Conservation (phyloP, 2,113 vertebrate species). For the Neodon shergylaensis region DNA sequence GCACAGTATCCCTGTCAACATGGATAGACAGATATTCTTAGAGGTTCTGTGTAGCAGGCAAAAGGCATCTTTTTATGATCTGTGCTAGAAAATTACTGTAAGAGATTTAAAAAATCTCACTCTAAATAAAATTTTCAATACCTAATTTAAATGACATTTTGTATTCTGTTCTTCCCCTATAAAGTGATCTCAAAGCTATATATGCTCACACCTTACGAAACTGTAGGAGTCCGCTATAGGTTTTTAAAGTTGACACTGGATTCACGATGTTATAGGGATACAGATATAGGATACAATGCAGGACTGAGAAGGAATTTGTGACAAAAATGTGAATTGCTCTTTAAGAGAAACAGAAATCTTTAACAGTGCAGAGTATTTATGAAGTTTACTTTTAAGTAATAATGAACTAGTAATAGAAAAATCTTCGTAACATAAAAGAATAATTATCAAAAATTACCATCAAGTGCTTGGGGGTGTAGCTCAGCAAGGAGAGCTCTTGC, state of each 20-base stretch:
- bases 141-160: neutral
- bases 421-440: conserved; percentile 54
- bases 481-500: neutral
- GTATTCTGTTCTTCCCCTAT: neutral
- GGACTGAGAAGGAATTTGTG: neutral
- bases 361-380: neutral
- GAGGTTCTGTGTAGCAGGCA: neutral
- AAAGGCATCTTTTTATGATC: neutral
- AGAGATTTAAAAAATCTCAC: neutral
- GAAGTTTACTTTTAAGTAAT: conserved; percentile 68
- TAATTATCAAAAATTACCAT: conserved; percentile 66
- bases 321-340: neutral
- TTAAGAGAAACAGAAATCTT: neutral
- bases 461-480: neutral
- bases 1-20: neutral
- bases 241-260: conserved; percentile 79
- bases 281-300: neutral
- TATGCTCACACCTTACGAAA: conserved; percentile 41
- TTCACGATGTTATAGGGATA: conserved; percentile 65
- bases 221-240: conserved; percentile 74
- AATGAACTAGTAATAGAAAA: conserved; percentile 41
- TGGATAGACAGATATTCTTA: neutral
- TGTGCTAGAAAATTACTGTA: neutral
- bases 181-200: neutral
- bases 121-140: neutral